Evolutionary conservation across 2,113 vertebrate species (phyloP).

Genomic region (Spermophilus dauricus): DNA sequence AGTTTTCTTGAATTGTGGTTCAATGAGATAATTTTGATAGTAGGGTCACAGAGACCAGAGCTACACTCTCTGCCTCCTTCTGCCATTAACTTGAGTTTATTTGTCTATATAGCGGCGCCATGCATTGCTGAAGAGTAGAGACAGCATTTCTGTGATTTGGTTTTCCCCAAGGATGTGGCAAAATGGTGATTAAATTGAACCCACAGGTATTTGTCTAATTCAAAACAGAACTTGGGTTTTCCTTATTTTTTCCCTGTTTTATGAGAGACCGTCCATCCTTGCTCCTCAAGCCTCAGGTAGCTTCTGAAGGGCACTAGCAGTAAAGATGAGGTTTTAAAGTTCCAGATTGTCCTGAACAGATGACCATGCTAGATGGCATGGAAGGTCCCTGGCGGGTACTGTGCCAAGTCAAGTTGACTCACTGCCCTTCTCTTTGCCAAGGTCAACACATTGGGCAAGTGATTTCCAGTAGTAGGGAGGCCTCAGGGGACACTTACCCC

Average conservation of each 20-base stretch:
- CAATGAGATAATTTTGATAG: background rate
- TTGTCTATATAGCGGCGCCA: rapidly evolving
- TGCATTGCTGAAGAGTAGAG: too few relatives aligned
- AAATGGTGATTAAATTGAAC: background rate
- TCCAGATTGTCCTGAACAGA: background rate
- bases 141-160: background rate
- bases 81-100: background rate
- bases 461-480: slow-evolving; percentile 39
- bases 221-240: background rate
- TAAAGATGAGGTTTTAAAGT: background rate
- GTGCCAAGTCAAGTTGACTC: slow-evolving; percentile 44
- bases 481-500: slow-evolving; percentile 33
- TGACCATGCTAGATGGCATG: background rate
- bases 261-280: background rate
- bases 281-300: background rate
- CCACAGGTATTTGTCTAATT: background rate
- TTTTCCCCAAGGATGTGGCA: background rate
- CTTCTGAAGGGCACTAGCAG: slow-evolving; percentile 29
- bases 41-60: background rate
- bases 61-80: background rate
- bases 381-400: background rate
- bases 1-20: background rate
- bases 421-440: slow-evolving; percentile 66
- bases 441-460: slow-evolving; percentile 60
- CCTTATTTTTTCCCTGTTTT: background rate